Base-by-base conservation (phyloP, 2,797 vertebrate genomes). In the Crocidura indochinensis region DNA sequence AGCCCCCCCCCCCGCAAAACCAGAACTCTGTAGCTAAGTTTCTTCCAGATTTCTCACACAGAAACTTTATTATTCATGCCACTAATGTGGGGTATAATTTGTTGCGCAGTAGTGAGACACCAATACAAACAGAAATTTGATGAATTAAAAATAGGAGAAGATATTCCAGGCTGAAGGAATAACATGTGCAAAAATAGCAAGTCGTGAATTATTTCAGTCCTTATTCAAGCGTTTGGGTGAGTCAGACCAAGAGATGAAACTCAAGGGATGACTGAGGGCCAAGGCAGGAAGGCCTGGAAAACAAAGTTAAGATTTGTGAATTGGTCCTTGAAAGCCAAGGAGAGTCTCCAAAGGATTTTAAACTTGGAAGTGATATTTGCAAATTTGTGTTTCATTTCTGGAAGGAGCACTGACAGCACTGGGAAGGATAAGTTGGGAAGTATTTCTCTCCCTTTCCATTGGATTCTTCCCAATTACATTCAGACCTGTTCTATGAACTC, bases 61-160 rank as follows among this genome's bases (percentile, higher is more conserved):
- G 67, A 78, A 86, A 77, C 65, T 31, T 44, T 86, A 77, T 38
- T 76, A 67, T 17, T 88, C 27, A 76, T 88, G 47, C 19, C n/a
- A 60, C 24, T 60, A 51, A 24, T 4, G 31, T 60, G 11, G 31
- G 8, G 60, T 38, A 11, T 68, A 38, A 46, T 31, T 79, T 79
- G 49, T 84, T 79, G 38, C 17, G 27, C 11, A 56, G 71, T 10
- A 47, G 53, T 68, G 72, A 29, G 62, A 62, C 82, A 78, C n/a
- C 46, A 49, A 78, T 68, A 53, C 72, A 94, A 51, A 22, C 11
- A 68, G 49, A n/a, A 82, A 68, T 31, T 60, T 22, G 2, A 38
- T 82, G 22, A 46, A 53, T 51, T 15, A 72, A 22, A 91, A 88
- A 72, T 17, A 5, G 17, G 46, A 14, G 76, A 72, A 19, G 8